phyloP scores from a whole-genome alignment of 2,888 invertebrate genomes.

The Lasioglossum oenotherae region DNA sequence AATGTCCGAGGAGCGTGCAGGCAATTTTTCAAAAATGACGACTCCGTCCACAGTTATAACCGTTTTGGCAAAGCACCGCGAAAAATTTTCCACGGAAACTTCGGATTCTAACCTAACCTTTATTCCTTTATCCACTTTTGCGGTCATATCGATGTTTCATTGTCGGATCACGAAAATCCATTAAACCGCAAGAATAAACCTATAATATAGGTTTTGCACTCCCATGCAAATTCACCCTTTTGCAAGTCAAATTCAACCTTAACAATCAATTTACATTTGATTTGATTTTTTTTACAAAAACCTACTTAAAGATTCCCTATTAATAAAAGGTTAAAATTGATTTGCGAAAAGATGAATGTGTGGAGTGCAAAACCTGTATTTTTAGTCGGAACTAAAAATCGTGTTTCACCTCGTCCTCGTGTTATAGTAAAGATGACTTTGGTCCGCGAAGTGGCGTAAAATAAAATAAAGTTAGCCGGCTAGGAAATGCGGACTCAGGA shows the following conservation, averaged over 20 bases:
- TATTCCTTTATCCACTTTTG: background rate
- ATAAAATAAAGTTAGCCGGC: slow-evolving; percentile 38
- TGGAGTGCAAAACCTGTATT: too few relatives aligned
- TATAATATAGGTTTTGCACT: background rate
- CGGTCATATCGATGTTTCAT: background rate
- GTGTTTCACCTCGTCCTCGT: background rate
- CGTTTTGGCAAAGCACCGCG: background rate
- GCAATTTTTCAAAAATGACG: background rate
- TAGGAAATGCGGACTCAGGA: slow-evolving; percentile 50
- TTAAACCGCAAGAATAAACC: background rate
- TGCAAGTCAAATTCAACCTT: too few relatives aligned
- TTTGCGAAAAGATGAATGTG: too few relatives aligned
- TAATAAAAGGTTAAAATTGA: too few relatives aligned
- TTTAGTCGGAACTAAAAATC: background rate
- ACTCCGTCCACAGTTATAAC: background rate
- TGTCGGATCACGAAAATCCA: background rate
- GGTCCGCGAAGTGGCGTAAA: slow-evolving; percentile 16
- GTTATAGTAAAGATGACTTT: background rate
- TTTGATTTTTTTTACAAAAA: too few relatives aligned
- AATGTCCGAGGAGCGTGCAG: background rate
- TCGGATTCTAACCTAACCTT: too few relatives aligned
- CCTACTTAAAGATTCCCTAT: too few relatives aligned
- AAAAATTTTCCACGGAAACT: background rate
- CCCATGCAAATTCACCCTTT: too few relatives aligned
- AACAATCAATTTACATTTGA: too few relatives aligned